These are phyloP conservation scores for Ctena decussata DNA, from an alignment of 2,888 invertebrate genomes.

Conservation along the genomic window DNA sequence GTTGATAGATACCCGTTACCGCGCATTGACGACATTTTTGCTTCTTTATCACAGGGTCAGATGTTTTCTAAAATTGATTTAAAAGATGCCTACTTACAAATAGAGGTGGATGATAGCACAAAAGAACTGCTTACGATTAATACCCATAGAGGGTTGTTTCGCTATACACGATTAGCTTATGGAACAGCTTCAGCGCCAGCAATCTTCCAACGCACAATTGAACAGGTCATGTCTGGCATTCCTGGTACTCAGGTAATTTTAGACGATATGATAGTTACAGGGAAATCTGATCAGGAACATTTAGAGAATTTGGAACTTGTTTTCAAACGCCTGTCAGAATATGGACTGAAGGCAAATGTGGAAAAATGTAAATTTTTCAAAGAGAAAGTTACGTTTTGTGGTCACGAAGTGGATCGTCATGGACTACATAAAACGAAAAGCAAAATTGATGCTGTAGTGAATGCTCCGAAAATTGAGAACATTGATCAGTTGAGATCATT, in stretches of 20 bases:
- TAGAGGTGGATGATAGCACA: conserved; percentile 55
- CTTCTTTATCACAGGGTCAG: conserved; percentile 52
- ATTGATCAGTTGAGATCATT: conserved; percentile 35
- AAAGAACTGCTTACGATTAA: conserved; percentile 61
- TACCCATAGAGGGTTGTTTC: conserved; percentile 69
- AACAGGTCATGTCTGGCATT: conserved; percentile 67
- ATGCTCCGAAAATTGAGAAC: conserved; percentile 39
- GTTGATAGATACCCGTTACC: conserved; percentile 76
- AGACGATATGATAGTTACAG: conserved; percentile 50
- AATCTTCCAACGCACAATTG: conserved; percentile 69
- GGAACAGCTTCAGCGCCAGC: conserved; percentile 68
- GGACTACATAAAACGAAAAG: conserved; percentile 50
- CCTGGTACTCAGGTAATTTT: conserved; percentile 43
- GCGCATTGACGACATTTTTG: conserved; percentile 73
- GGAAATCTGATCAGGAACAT: conserved; percentile 29
- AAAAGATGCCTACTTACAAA: conserved; percentile 66
- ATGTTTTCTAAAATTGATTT: conserved; percentile 72
- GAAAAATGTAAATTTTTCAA: conserved; percentile 54
- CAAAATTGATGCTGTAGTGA: conserved; percentile 35
- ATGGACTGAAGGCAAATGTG: conserved; percentile 36
- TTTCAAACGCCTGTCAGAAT: conserved; percentile 22
- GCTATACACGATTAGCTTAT: conserved; percentile 69
- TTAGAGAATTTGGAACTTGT: conserved; percentile 36
- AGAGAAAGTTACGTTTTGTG: conserved; percentile 43
- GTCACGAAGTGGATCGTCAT: conserved; percentile 38